Conservation (phyloP, 1,140 invertebrate species). For the Zaprionus tsacasi region DNA sequence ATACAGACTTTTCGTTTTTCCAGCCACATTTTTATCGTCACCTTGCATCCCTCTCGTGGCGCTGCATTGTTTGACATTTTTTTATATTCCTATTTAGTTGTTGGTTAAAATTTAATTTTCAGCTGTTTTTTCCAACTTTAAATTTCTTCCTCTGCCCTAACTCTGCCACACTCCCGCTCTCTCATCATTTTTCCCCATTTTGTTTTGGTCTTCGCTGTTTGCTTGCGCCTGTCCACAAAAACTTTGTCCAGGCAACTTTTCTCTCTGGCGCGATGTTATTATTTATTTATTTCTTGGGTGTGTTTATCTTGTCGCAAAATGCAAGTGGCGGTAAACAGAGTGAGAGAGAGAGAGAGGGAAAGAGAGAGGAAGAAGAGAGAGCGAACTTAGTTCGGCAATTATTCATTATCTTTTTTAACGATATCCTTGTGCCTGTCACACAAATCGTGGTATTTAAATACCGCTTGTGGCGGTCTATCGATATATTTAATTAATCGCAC, state of each 20-base stretch:
- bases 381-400: slow-evolving; percentile 33
- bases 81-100: neutral
- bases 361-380: neutral
- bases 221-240: slow-evolving; percentile 37
- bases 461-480: slow-evolving; percentile 1
- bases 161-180: neutral
- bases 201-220: slow-evolving; percentile 8
- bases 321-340: slow-evolving; percentile 59
- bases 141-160: slow-evolving; percentile 48
- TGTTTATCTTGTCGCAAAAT: slow-evolving; percentile 63
- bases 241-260: slow-evolving; percentile 46
- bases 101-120: slow-evolving; percentile 6
- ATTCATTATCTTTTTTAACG: slow-evolving; percentile 45
- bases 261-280: slow-evolving; percentile 26
- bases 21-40: slow-evolving; percentile 53
- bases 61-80: slow-evolving; percentile 35
- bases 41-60: slow-evolving; percentile 13
- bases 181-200: neutral
- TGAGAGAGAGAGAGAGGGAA: neutral
- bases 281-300: slow-evolving; percentile 43
- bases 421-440: slow-evolving; percentile 4
- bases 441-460: slow-evolving; percentile 23
- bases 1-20: neutral
- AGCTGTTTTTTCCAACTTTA: slow-evolving; percentile 66
- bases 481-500: slow-evolving; percentile 34